Percentiles rank a stretch among this genome's conserved stretches.
Evolutionary conservation across 2,113 vertebrate genomes (phyloP).

Genomic region (Hystrix brachyura): DNA sequence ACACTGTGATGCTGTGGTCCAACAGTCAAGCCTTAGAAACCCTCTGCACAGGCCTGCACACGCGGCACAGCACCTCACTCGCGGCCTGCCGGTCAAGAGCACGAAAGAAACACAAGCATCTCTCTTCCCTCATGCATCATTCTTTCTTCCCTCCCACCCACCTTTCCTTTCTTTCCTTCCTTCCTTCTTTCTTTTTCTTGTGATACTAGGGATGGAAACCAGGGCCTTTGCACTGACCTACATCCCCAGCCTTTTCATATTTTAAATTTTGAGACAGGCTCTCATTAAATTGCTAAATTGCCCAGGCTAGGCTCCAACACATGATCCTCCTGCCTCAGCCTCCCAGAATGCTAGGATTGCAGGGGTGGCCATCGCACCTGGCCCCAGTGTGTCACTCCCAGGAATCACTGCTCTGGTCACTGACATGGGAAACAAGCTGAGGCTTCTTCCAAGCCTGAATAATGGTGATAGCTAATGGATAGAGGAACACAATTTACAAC

Average conservation of each 20-base stretch:
- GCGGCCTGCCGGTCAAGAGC: no score
- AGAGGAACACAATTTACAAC: background rate
- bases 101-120: no score
- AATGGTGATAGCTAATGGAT: background rate
- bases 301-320: background rate
- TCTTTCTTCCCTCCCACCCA: background rate
- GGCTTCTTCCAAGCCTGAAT: background rate
- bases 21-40: no score
- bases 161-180: no score
- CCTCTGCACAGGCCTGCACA: no score
- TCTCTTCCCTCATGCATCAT: background rate
- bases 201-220: background rate
- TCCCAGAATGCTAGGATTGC: background rate
- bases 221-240: background rate
- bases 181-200: background rate
- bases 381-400: background rate
- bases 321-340: background rate
- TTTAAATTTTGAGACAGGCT: background rate
- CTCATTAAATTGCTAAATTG: background rate
- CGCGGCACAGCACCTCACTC: no score
- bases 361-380: background rate
- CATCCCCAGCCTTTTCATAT: background rate
- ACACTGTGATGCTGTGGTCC: no score
- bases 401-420: background rate
- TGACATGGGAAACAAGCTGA: background rate